Evolutionary conservation across 2,113 vertebrate species (phyloP), one percentile per base, ranked within the genome.

Genomic region (Dendropsophus ebraccatus): DNA sequence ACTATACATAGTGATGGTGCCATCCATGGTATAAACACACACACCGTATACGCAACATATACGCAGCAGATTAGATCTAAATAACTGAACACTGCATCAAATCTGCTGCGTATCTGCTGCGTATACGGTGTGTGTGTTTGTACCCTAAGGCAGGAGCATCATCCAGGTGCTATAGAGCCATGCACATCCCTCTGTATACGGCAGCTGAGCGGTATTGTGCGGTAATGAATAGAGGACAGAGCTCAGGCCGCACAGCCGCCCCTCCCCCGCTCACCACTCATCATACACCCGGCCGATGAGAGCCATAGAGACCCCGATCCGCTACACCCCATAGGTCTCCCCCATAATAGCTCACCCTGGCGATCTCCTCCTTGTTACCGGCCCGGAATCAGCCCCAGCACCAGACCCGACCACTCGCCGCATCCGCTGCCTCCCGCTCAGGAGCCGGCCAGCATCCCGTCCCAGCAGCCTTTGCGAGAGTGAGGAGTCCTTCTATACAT

Each of bases 401-500:
- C 75, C 21, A 13, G 12, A 50, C 9, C 21, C 84, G 49, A 0
- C 4, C 21, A 25, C 49, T 25, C 47, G 52, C 65, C n/a, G 14
- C 62, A 45, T 78, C 77, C 62, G 50, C 65, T 77, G n/a, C 25
- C 84, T 41, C 84, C 77, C 79, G 65, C 84, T 78, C 76, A 2
- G 65, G 7, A 14, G 41, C 75, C 84, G 28, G 5, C 81, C 84
- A 2, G 65, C 13, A 14, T 56, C 75, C 84, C 41, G 5, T 86
- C 84, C 84, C 84, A 60, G n/a, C 50, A 81, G 65, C 50, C 84
- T 47, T 65, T 65, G 84, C 84, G 84, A 76, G 28, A n/a, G 30
- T 1, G 28, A 37, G 1, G 23, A 25, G 30, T 17, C 9, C 32
- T 14, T 25, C 50, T 25, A 13, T 10, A 37, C 32, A 60, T 80